Conservation (phyloP, 2,113 vertebrate genomes). For the Otocyon megalotis region DNA sequence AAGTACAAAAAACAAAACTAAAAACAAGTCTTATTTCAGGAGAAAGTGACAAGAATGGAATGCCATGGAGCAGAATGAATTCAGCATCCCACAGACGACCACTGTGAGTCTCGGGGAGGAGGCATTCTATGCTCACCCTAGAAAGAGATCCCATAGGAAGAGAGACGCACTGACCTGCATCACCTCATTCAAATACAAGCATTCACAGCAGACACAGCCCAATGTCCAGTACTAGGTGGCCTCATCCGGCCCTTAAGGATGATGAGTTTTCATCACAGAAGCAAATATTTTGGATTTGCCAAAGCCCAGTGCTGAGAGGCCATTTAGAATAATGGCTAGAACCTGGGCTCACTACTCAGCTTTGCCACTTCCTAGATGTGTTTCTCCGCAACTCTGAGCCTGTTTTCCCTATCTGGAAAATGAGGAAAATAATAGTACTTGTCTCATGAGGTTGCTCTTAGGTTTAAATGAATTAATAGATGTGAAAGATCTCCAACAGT, state of each 20-base stretch:
- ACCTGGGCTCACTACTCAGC: not conserved
- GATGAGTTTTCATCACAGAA: not conserved
- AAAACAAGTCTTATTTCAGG: not conserved
- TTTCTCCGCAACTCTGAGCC: not conserved
- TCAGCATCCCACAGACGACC: rapidly evolving
- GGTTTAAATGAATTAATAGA: not conserved
- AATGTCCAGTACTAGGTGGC: not conserved
- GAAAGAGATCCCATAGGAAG: not conserved
- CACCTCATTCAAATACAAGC: not conserved
- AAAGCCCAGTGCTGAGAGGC: not conserved
- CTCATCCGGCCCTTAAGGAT: not conserved
- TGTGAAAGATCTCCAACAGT: not conserved
- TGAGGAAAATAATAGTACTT: not conserved
- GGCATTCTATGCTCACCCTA: not conserved
- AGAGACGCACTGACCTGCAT: not conserved
- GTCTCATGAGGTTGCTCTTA: not conserved
- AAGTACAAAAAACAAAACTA: not conserved
- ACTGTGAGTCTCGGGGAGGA: rapidly evolving
- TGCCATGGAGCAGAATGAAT: not conserved
- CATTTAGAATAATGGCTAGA: not conserved
- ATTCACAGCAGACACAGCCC: not conserved
- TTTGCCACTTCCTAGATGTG: not conserved
- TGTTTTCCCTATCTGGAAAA: not conserved
- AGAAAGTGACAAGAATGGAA: not conserved
- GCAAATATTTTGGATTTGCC: not conserved